A percentile compares a stretch with the other conserved stretches of the same genome.
Evolutionary conservation across 2,113 vertebrate genomes (phyloP).

Genomic region (Willisornis vidua): DNA sequence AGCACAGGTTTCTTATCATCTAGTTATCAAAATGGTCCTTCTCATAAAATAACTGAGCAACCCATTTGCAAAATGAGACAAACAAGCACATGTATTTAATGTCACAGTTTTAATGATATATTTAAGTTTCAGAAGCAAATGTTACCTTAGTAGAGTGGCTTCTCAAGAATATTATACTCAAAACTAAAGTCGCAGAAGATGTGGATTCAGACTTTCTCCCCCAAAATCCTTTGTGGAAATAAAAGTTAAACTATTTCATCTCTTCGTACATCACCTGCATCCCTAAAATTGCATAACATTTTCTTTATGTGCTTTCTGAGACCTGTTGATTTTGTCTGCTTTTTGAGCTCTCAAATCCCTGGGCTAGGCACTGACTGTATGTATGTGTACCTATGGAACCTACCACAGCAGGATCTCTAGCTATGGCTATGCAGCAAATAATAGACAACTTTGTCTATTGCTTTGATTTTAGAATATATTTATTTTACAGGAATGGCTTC

Average conservation of each 20-base stretch:
- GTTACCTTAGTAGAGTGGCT: neutral
- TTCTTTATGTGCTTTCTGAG: neutral
- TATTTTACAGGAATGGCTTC: neutral
- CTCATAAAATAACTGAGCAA: neutral
- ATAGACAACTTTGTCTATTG: neutral
- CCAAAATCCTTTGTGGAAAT: neutral
- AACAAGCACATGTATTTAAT: neutral
- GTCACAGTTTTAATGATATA: neutral
- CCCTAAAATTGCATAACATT: neutral
- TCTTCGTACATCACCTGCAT: neutral
- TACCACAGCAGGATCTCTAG: neutral
- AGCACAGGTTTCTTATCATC: neutral
- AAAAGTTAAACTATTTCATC: neutral
- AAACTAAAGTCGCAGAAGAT: neutral
- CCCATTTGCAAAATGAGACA: neutral
- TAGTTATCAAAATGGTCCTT: neutral
- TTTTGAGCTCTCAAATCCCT: neutral
- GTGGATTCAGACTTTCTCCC: neutral
- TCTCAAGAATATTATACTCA: neutral
- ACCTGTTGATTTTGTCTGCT: neutral
- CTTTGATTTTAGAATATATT: neutral
- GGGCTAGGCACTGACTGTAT: neutral
- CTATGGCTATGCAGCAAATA: neutral
- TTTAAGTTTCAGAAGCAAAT: neutral
- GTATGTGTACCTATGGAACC: neutral